Percentiles rank a stretch among this genome's conserved stretches.
Evolutionary conservation across 2,888 invertebrate species (phyloP).

Genomic region (Latheticus oryzae): DNA sequence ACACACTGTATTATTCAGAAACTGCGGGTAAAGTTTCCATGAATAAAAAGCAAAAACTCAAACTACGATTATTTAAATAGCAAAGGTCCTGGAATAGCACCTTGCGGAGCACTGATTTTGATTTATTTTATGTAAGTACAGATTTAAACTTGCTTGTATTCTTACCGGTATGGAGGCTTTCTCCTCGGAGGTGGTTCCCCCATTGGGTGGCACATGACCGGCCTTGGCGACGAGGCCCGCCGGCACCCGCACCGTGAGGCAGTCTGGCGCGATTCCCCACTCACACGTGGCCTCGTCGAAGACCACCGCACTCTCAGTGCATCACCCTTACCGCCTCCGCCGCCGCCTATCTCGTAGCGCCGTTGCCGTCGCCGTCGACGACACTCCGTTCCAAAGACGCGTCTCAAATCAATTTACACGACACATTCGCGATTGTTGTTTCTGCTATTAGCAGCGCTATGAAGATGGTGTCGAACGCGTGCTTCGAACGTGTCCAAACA

Average conservation of each 20-base stretch:
- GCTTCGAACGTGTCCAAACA: slow-evolving; percentile 52
- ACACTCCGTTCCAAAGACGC: no score
- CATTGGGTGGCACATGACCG: slow-evolving; percentile 66
- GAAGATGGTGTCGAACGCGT: slow-evolving; percentile 47
- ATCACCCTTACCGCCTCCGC: slow-evolving; percentile 50
- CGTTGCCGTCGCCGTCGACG: no score
- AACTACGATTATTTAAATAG: no score
- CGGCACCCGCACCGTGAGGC: slow-evolving; percentile 67
- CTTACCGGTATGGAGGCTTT: slow-evolving; percentile 66
- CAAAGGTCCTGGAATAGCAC: no score
- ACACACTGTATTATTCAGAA: slow-evolving; percentile 13
- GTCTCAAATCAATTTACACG: slow-evolving; percentile 40
- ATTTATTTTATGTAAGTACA: no score
- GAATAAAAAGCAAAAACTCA: no score
- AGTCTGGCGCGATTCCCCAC: slow-evolving; percentile 61
- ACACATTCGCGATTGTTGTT: slow-evolving; percentile 14
- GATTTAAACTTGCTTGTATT: no score
- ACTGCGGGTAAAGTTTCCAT: no score
- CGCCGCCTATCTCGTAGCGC: slow-evolving; percentile 46
- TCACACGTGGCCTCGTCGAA: slow-evolving; percentile 62
- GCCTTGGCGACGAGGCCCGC: slow-evolving; percentile 66
- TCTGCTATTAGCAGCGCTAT: slow-evolving; percentile 1
- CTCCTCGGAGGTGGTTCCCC: slow-evolving; percentile 66
- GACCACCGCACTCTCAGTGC: slow-evolving; percentile 59
- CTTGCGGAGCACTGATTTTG: no score